These are phyloP conservation scores for Euproctis similis DNA, from an alignment of 2,888 invertebrate genomes.

Conservation along the genomic window DNA sequence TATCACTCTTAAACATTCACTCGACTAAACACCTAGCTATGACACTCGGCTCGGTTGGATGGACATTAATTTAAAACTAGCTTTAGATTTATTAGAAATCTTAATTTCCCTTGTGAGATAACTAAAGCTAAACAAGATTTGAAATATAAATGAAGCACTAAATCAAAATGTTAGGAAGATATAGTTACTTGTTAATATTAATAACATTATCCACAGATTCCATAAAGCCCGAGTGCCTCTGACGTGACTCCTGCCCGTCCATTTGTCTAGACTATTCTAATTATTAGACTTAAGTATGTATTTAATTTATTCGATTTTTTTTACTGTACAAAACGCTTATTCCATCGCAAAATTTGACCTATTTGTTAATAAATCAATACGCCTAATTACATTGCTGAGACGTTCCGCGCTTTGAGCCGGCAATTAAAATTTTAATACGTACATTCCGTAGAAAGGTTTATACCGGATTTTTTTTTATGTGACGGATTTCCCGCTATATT, in stretches of 20 bases:
- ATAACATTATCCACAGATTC: background rate
- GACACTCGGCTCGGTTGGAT: constrained; percentile 47
- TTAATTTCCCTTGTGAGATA: constrained; percentile 11
- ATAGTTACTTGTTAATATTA: no score
- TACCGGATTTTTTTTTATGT: constrained; percentile 49
- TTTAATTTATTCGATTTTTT: constrained; percentile 48
- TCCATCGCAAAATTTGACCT: constrained; percentile 66
- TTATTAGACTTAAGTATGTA: constrained; percentile 47
- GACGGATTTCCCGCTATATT: constrained; percentile 40
- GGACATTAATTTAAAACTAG: constrained; percentile 2
- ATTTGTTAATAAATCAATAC: constrained; percentile 41
- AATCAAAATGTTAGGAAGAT: no score
- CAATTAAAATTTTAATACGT: constrained; percentile 49
- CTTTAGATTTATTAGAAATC: constrained; percentile 14
- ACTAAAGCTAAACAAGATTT: constrained; percentile 7
- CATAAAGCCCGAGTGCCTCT: constrained; percentile 41
- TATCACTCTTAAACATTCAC: constrained; percentile 36
- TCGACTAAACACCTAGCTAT: constrained; percentile 51
- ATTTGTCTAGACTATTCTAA: constrained; percentile 57
- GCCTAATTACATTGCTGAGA: constrained; percentile 32
- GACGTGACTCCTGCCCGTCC: constrained; percentile 33
- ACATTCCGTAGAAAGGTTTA: constrained; percentile 66
- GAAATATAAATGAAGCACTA: constrained; percentile 7
- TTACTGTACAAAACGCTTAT: constrained; percentile 72
- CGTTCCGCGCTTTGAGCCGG: constrained; percentile 55